These are phyloP conservation scores for Tragelaphus oryx DNA, from an alignment of 2,797 vertebrate species.

Conservation along the genomic window DNA sequence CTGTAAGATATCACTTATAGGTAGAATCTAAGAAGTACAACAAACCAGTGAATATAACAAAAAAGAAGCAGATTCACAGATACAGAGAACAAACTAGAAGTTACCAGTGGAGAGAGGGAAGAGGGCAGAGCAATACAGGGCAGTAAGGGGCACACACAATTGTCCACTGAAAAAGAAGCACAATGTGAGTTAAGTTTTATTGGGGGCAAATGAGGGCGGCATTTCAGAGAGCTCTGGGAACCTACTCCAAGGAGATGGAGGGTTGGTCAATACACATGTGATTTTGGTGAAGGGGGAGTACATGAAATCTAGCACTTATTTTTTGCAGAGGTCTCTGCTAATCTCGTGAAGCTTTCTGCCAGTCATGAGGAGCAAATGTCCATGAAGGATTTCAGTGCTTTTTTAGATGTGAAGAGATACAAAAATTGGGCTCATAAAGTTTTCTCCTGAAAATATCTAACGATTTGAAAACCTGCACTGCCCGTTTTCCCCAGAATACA, in stretches of 20 bases:
- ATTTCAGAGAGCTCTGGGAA: background rate
- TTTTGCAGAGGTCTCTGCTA: background rate
- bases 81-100: background rate
- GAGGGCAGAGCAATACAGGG: too few species aligned
- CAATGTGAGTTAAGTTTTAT: background rate
- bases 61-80: background rate
- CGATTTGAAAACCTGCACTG: background rate
- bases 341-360: background rate
- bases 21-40: background rate
- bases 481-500: background rate
- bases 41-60: background rate
- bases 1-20: background rate
- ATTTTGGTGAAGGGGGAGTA: background rate
- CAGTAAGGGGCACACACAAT: background rate
- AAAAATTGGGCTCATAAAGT: background rate
- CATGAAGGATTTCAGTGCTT: background rate
- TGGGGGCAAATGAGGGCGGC: background rate
- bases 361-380: background rate
- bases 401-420: background rate
- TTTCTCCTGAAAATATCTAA: background rate
- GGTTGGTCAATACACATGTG: too few species aligned
- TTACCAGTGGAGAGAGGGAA: background rate
- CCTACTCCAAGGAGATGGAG: background rate
- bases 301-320: background rate
- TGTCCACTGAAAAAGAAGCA: background rate